Conservation (phyloP, 2,113 vertebrate species). For the Bucco capensis region DNA sequence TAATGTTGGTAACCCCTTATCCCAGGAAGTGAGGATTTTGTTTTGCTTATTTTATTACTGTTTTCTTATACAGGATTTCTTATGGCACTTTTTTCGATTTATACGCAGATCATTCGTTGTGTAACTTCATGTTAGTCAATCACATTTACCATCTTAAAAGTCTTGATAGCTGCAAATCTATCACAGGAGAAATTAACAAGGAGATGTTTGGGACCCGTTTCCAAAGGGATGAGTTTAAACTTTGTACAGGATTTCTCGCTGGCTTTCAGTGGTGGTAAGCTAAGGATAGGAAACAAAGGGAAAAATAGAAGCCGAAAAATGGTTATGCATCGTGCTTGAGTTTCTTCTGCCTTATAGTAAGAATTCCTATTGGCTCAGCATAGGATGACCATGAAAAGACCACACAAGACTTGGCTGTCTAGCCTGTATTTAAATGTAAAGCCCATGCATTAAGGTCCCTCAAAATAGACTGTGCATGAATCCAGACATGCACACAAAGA, state of each 20-base stretch:
- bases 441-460: neutral
- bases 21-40: neutral
- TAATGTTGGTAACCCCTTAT: neutral
- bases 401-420: neutral
- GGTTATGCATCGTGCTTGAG: neutral
- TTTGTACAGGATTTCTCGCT: slow-evolving; percentile 55
- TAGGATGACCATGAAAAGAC: neutral
- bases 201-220: slow-evolving; percentile 70
- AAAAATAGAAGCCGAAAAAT: neutral
- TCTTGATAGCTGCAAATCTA: slow-evolving; percentile 72
- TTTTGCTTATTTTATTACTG: neutral
- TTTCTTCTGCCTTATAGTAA: neutral
- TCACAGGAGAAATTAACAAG: slow-evolving; percentile 73
- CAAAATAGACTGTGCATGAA: neutral
- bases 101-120: neutral
- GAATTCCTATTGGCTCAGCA: neutral
- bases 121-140: slow-evolving; percentile 11
- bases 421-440: neutral
- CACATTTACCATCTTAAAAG: slow-evolving; percentile 70
- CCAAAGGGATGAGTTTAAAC: slow-evolving; percentile 67
- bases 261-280: slow-evolving; percentile 64
- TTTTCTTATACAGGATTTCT: neutral
- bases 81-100: neutral
- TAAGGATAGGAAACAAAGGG: neutral
- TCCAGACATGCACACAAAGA: neutral